Evolutionary conservation across 2,113 vertebrate species (phyloP), one percentile per base, ranked within the genome.

Genomic region (Notiomystis cincta): DNA sequence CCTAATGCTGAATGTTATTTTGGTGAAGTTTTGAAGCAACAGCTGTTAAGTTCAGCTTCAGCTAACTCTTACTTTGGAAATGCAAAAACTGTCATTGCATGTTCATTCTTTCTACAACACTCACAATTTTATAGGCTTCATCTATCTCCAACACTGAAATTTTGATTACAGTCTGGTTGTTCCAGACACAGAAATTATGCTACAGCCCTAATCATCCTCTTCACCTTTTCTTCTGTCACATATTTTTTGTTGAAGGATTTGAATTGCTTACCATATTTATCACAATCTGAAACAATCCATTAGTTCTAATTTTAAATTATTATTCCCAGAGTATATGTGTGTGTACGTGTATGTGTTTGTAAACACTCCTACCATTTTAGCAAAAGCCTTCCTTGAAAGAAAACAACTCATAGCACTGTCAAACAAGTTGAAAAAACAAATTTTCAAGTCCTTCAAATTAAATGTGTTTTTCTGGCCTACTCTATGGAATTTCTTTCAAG

Each of bases 281-380:
- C 25, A 51, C 15, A 38, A n/a, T 21, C 33, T 51, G 20, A 67
- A 82, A 37, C 2, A 58, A 37, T 50, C 9, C 6, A 33, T 45
- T 45, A 23, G 8, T 23, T 62, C 30, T 33, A 25, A 56, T 37
- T 45, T 78, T 61, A 45, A 91, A 51, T 51, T 0, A 30, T 31
- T 66, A 27, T 57, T 75, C 28, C 13, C 15, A 28, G 37, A 17
- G 14, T 21, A 15, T 22, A 5, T 9, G 3, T 57, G 12, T 38
- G 8, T 15, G 2, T 22, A 3, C 77, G 40, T 5, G 4, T 10
- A 5, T 6, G 25, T 19, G 7, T 30, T 38, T 38, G 2, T 35
- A 48, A 69, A 80, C 16, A 57, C 9, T 44, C 31, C 24, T 53
- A 80, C 56, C 3, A 33, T 13, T 50, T 13, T 13, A 90, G 33